Conservation (phyloP, 2,797 vertebrate genomes). For the Gymnothorax javanicus region DNA sequence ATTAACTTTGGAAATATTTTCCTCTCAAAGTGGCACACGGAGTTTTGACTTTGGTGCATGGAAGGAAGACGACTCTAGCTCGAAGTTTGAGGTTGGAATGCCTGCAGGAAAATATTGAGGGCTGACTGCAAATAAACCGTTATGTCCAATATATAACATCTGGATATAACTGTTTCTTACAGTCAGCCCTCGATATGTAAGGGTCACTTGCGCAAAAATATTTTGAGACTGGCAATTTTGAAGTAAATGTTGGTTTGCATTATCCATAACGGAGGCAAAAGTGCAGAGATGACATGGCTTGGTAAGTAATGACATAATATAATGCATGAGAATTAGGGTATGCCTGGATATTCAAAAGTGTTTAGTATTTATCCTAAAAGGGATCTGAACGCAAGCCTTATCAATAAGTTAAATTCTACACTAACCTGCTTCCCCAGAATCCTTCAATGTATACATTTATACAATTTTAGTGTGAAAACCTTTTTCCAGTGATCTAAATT, state of each 20-base stretch:
- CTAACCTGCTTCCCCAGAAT: background rate
- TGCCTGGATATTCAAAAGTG: background rate
- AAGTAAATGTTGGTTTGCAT: background rate
- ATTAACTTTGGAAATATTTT: slow-evolving; percentile 50
- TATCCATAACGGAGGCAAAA: background rate
- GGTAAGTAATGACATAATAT: too few species aligned
- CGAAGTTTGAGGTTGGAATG: background rate
- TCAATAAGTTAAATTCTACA: background rate
- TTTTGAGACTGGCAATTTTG: background rate
- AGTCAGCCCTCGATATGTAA: too few species aligned
- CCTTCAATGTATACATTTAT: background rate
- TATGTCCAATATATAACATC: too few species aligned
- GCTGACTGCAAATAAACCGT: too few species aligned
- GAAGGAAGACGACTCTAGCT: background rate
- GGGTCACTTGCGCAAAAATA: background rate
- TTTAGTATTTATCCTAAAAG: background rate
- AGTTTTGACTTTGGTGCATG: background rate
- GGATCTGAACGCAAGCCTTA: background rate
- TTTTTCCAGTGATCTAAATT: background rate
- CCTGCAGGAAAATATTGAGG: background rate
- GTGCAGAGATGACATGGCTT: background rate
- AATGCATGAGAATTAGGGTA: background rate
- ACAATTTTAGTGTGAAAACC: background rate
- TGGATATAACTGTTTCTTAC: too few species aligned
- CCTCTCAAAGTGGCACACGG: slow-evolving; percentile 4